phyloP scores from a whole-genome alignment of 2,797 vertebrate genomes.

The Alcedo atthis region DNA sequence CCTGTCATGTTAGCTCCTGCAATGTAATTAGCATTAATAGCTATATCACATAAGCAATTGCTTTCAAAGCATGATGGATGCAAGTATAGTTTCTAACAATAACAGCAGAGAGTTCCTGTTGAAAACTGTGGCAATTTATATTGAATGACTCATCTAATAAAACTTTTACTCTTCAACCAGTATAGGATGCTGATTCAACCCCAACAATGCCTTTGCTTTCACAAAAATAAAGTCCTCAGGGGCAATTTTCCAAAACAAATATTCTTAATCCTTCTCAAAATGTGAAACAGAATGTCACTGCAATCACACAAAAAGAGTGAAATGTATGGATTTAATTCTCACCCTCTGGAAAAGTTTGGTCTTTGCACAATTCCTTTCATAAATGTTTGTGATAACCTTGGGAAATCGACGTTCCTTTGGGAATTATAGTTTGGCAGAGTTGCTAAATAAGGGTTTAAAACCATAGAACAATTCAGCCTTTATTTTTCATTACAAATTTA shows the following conservation, averaged over 20 bases:
- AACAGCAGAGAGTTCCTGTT: neutral
- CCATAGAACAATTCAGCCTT: neutral
- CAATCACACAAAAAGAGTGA: neutral
- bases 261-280: neutral
- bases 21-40: conserved; percentile 46
- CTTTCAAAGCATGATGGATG: neutral
- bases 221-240: neutral
- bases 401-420: conserved; percentile 16
- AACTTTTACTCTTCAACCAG: neutral
- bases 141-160: neutral
- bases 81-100: neutral
- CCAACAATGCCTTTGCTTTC: neutral
- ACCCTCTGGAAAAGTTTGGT: neutral
- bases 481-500: neutral
- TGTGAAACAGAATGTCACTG: neutral
- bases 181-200: conserved; percentile 1
- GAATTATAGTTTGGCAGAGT: conserved; percentile 2
- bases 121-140: neutral
- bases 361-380: neutral
- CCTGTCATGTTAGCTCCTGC: neutral
- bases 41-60: conserved; percentile 24
- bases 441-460: conserved; percentile 12
- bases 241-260: conserved; percentile 10
- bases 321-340: conserved; percentile 20
- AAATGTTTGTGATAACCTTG: conserved; percentile 1